These are phyloP conservation scores for Argyra leucocephala DNA, from an alignment of 2,888 invertebrate genomes.

Conservation along the genomic window DNA sequence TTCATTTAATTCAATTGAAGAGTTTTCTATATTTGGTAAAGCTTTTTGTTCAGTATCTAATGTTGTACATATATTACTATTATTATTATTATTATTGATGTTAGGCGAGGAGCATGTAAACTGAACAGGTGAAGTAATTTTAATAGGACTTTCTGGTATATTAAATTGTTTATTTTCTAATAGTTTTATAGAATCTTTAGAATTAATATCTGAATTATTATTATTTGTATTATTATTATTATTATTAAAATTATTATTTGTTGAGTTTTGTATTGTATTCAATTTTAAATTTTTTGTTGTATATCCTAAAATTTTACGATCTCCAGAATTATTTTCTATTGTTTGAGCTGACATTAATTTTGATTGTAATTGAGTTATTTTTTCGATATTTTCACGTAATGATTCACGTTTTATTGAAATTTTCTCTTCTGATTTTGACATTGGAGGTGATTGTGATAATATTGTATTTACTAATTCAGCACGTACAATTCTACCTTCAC, in stretches of 20 bases:
- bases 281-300: conserved; percentile 18
- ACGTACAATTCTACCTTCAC: conserved; percentile 35
- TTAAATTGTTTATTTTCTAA: neutral
- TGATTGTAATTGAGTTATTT: conserved; percentile 42
- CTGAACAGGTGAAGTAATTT: neutral
- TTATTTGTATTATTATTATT: too few relatives aligned
- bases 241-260: neutral
- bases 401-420: conserved; percentile 38
- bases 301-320: conserved; percentile 26
- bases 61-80: conserved; percentile 17
- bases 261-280: neutral
- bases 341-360: conserved; percentile 42
- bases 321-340: conserved; percentile 27
- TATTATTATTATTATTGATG: neutral
- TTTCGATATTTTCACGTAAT: conserved; percentile 41
- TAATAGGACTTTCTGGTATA: neutral
- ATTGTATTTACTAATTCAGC: conserved; percentile 41
- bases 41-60: conserved; percentile 22
- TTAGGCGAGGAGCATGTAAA: conserved; percentile 1
- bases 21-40: conserved; percentile 28
- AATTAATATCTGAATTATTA: too few relatives aligned
- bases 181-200: neutral
- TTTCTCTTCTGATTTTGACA: conserved; percentile 24
- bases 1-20: neutral
- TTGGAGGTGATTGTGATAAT: conserved; percentile 25